Evolutionary conservation across 2,113 vertebrate species (phyloP).

Genomic region (Lamprotornis superbus): DNA sequence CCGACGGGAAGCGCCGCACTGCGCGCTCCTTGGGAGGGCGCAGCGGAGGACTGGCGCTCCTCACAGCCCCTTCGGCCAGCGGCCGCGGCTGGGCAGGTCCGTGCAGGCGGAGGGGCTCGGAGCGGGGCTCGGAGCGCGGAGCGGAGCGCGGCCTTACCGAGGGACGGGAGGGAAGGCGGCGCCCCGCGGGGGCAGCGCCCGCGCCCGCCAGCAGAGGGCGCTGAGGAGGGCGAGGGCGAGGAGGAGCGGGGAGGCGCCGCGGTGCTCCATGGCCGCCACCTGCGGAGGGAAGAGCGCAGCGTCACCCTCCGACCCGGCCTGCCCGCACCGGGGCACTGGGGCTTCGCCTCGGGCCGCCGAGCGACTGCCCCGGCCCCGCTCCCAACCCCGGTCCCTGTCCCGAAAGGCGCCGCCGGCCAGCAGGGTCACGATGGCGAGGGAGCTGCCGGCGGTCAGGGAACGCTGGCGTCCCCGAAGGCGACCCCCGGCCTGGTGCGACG

Average conservation of each 20-base stretch:
- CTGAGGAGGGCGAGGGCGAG: slow-evolving; percentile 81
- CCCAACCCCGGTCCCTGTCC: not conserved
- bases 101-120: not conserved
- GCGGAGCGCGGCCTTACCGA: slow-evolving; percentile 74
- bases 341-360: not conserved
- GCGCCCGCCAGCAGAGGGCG: slow-evolving; percentile 79
- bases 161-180: slow-evolving; percentile 12
- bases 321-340: not conserved
- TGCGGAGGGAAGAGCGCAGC: slow-evolving; percentile 32
- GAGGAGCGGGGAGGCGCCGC: slow-evolving; percentile 82
- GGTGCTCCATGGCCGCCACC: slow-evolving; percentile 81
- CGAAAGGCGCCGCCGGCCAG: not conserved
- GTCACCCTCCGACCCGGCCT: not conserved
- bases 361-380: too few species aligned
- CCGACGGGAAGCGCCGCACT: not conserved
- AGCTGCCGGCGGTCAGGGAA: not conserved
- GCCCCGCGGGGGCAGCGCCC: slow-evolving; percentile 50
- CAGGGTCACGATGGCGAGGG: not conserved
- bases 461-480: not conserved
- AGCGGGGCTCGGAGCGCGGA: too few species aligned
- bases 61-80: not conserved
- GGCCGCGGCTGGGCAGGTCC: not conserved
- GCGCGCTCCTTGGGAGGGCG: too few species aligned
- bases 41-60: not conserved
- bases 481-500: too few species aligned